phyloP scores from a whole-genome alignment of 2,888 invertebrate species.

The Drosophila mimetica region DNA sequence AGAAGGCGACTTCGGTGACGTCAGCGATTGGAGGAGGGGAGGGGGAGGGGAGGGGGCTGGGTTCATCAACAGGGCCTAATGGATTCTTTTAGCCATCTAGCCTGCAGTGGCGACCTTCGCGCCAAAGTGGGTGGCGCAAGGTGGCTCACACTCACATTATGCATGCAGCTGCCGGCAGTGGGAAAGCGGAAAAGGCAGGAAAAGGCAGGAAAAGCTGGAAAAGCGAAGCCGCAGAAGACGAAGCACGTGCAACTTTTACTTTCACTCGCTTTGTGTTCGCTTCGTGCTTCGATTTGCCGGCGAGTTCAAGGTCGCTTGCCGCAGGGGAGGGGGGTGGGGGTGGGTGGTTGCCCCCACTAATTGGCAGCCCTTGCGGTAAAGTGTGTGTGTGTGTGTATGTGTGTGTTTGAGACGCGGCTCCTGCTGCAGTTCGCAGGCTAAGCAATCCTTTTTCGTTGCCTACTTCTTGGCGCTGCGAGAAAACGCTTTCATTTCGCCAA shows the following conservation, averaged over 20 bases:
- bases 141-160: conserved; percentile 61
- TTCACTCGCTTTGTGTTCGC: conserved; percentile 61
- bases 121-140: neutral
- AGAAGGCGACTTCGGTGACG: conserved; percentile 34
- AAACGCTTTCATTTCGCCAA: neutral
- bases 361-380: conserved; percentile 34
- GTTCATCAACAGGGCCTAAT: conserved; percentile 39
- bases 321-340: conserved; percentile 6
- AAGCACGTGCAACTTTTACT: conserved; percentile 69
- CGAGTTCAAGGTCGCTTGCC: conserved; percentile 66
- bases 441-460: conserved; percentile 45
- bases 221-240: conserved; percentile 31
- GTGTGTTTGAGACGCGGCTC: conserved; percentile 7
- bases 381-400: conserved; percentile 23
- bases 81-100: conserved; percentile 30
- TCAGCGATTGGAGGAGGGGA: conserved; percentile 10
- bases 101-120: conserved; percentile 55
- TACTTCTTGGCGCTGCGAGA: conserved; percentile 46
- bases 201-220: conserved; percentile 17
- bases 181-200: conserved; percentile 42
- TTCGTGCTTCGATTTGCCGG: conserved; percentile 72
- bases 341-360: conserved; percentile 19
- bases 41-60: conserved; percentile 14
- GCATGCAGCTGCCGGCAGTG: conserved; percentile 71
- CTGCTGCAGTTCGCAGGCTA: neutral